Base-by-base conservation (phyloP, 2,113 vertebrate genomes). In the Colistium nudipinnis region DNA sequence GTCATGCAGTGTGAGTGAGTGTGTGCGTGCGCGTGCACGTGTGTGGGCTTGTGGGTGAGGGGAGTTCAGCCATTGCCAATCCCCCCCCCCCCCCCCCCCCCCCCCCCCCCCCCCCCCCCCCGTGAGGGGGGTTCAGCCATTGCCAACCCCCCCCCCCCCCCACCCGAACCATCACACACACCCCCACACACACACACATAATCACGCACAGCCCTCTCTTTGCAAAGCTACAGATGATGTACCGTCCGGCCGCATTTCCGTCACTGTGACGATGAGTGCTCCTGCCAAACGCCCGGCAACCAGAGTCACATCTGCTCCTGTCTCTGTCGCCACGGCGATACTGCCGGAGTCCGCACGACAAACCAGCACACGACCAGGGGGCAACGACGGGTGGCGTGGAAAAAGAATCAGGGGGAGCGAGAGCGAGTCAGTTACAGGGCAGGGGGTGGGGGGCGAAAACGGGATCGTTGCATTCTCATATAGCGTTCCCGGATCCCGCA, bases 251-350 rank as follows among this genome's bases (percentile, higher is more conserved):
- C 87, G 75, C 80, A 90, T 92, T 78, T 88, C 66, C 57, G 39
- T 92, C 90, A 90, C 80, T 48, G 80, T 92, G 90, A 92, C 69
- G 84, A 88, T 90, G 87, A 92, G 88, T 89, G 83, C 88, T 92
- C 87, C 90, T 91, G 90, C 89, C 89, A 92, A 90, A 90, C 87
- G 90, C 89, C 90, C 90, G 76, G 90, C 85, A 90, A 91, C 90
- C 88, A 91, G 87, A 90, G 89, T 91, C 90, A 90, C 90, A 92
- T 90, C 90, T 92, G 89, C 87, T 92, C 81, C 89, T 89, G 89
- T 92, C 90, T 88, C 75, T 83, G 88, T 89, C 78, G 59, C 85
- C 84, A 86, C 87, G 45, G 82, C 86, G 62, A 90, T 90, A 89
- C 88, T 88, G 86, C 75, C 86, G 14, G 82, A 88, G 85, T 90